These are phyloP conservation scores for Pteruthius melanotis DNA, from an alignment of 2,113 vertebrate species.

Conservation along the genomic window DNA sequence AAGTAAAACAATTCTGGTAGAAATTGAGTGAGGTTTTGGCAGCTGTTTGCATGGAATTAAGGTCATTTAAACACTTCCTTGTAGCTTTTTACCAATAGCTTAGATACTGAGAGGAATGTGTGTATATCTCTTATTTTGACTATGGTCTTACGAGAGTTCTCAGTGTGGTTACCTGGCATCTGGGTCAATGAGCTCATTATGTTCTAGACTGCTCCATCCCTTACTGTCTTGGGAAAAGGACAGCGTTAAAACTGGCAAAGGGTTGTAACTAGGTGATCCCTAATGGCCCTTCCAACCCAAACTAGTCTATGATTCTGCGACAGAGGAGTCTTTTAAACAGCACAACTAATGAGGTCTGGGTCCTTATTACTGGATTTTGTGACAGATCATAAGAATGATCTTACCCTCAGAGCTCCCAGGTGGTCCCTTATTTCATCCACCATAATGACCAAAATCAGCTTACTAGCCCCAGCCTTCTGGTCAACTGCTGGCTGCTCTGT, in stretches of 20 bases:
- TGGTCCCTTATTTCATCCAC: background rate
- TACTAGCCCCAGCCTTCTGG: background rate
- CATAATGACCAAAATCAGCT: rapidly evolving
- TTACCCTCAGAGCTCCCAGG: background rate
- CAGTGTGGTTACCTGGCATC: background rate
- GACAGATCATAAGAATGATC: background rate
- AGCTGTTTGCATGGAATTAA: background rate
- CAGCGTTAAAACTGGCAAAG: background rate
- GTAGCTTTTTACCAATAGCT: background rate
- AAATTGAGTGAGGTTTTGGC: background rate
- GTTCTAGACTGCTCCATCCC: background rate
- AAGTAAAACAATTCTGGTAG: background rate
- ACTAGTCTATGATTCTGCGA: background rate
- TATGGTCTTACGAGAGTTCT: background rate
- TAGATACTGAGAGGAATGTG: background rate
- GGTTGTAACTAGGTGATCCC: background rate
- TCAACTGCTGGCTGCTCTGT: background rate
- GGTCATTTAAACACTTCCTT: background rate
- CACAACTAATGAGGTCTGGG: background rate
- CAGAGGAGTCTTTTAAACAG: background rate
- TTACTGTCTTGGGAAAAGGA: background rate
- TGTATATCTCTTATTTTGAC: background rate
- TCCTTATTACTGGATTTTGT: background rate
- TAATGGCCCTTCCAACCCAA: background rate
- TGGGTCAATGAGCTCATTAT: background rate